Evolutionary conservation across 2,113 vertebrate genomes (phyloP).

Genomic region (Channa argus): DNA sequence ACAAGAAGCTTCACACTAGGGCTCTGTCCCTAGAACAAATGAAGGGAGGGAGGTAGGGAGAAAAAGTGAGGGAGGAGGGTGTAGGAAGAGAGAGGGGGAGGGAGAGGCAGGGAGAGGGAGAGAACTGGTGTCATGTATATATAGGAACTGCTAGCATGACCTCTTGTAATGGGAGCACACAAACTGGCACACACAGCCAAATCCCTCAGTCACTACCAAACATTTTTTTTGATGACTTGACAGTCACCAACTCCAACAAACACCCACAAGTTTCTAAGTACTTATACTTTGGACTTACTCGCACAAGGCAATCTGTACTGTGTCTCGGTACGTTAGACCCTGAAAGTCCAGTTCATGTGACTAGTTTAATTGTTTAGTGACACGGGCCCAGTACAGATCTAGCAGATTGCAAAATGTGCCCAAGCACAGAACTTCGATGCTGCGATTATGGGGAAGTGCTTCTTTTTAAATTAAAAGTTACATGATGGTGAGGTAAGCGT

Average conservation of each 20-base stretch:
- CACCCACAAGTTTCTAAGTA: too few relatives aligned
- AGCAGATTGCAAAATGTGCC: too few relatives aligned
- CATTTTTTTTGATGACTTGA: background rate
- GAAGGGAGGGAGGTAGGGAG: conserved; percentile 57
- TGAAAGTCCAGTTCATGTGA: too few relatives aligned
- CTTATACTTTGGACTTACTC: too few relatives aligned
- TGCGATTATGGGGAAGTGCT: too few relatives aligned
- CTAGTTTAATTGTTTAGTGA: too few relatives aligned
- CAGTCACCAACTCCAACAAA: background rate
- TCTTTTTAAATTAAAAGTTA: too few relatives aligned
- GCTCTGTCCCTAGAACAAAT: conserved; percentile 67
- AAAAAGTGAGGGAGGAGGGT: conserved; percentile 19
- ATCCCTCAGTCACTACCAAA: background rate
- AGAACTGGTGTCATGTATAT: conserved; percentile 42
- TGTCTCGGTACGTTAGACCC: too few relatives aligned
- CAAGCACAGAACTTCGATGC: too few relatives aligned
- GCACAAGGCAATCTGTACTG: too few relatives aligned
- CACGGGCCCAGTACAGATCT: too few relatives aligned
- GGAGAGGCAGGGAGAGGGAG: conserved; percentile 40
- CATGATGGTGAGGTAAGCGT: too few relatives aligned
- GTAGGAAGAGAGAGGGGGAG: conserved; percentile 23
- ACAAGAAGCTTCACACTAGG: conserved; percentile 64
- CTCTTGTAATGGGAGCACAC: conserved; percentile 28
- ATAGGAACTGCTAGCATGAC: conserved; percentile 42
- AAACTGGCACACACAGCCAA: background rate